Percentiles rank a stretch among this genome's conserved stretches.
Conservation (phyloP, 2,113 vertebrate genomes). For the Sander lucioperca region DNA sequence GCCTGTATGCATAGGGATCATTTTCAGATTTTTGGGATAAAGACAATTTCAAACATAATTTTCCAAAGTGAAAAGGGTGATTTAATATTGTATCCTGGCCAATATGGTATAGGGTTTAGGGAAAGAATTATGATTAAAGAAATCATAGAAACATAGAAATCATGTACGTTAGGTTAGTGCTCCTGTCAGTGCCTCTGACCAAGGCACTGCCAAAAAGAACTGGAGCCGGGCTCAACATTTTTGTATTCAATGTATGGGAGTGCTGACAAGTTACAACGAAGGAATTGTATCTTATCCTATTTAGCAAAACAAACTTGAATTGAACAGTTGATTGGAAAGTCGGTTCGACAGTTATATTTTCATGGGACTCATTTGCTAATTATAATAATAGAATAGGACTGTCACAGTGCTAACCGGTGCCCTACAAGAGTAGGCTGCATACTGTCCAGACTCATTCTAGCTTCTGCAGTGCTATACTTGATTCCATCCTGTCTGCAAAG, state of each 20-base stretch:
- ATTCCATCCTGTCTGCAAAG: not conserved
- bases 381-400: not conserved
- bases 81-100: not conserved
- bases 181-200: no score
- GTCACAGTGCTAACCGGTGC: not conserved
- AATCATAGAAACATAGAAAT: not conserved
- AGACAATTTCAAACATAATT: not conserved
- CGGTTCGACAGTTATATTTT: not conserved
- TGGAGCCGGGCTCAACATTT: no score
- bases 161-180: no score
- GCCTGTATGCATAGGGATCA: not conserved
- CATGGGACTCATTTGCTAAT: not conserved
- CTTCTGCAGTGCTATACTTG: not conserved
- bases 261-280: no score
- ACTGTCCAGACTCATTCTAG: not conserved
- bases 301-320: not conserved
- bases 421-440: not conserved
- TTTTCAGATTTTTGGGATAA: not conserved
- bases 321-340: not conserved
- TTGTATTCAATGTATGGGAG: no score
- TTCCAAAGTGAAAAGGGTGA: not conserved
- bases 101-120: not conserved
- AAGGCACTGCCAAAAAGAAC: no score
- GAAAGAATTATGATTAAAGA: not conserved
- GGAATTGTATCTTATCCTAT: not conserved